Conservation (phyloP, 2,113 vertebrate genomes). For the Thalassoma bifasciatum region DNA sequence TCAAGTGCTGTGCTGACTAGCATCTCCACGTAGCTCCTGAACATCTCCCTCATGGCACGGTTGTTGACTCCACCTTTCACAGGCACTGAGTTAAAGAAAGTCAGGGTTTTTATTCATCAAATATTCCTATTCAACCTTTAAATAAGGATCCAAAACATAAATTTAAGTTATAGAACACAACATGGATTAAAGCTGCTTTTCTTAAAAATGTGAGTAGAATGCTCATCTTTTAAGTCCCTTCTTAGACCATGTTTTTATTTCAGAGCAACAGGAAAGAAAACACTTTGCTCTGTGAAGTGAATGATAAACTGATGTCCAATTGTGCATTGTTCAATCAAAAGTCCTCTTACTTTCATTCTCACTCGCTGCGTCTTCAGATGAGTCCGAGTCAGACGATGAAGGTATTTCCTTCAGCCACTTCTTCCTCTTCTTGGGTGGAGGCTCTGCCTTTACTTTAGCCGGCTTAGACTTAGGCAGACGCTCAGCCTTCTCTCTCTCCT, state of each 20-base stretch:
- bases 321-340: too few species aligned
- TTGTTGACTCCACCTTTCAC: constrained; percentile 89
- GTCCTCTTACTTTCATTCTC: constrained; percentile 88
- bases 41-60: constrained; percentile 94
- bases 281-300: too few species aligned
- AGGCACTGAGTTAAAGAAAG: constrained; percentile 63
- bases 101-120: background rate
- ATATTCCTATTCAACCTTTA: too few species aligned
- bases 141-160: too few species aligned
- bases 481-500: constrained; percentile 74
- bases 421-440: constrained; percentile 94
- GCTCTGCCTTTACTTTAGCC: constrained; percentile 89
- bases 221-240: background rate
- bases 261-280: too few species aligned
- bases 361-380: constrained; percentile 87
- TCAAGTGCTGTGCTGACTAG: constrained; percentile 93
- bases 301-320: too few species aligned
- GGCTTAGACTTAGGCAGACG: constrained; percentile 82
- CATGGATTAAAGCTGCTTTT: too few species aligned
- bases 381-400: constrained; percentile 90
- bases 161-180: too few species aligned
- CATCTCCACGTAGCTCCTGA: constrained; percentile 96
- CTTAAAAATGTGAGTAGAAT: too few species aligned
- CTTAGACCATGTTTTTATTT: too few species aligned
- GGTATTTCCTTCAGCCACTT: constrained; percentile 92